Evolutionary conservation across 2,113 vertebrate species (phyloP), one percentile per base, ranked within the genome.

Genomic region (Chamaetylas fuelleborni): DNA sequence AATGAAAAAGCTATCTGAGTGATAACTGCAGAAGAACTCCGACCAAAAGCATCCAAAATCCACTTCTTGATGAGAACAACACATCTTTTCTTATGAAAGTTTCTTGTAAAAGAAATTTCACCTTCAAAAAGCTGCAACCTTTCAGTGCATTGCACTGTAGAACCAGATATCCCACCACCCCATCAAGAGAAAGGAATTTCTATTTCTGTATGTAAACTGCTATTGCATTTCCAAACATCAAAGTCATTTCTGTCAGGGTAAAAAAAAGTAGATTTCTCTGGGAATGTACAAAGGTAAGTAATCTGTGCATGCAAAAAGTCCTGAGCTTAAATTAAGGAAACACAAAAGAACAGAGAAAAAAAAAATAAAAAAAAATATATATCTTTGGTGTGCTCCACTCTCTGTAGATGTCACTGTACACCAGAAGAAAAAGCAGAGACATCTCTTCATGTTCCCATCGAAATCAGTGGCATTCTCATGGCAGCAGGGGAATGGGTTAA

Each of bases 321-420:
- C 15, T 14, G 58, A 56, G 20, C 71, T 71, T 71, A 72, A 82
- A 69, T 19, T 31, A 81, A 71, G 14, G 20, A 53, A 23, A 48
- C 6, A 31, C 38, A 51, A 48, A 70, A 81, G 47, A 93, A 23
- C 0, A 1, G 12, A 11, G 3, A 34, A 48, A 79, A 54, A 53
- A 58, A 76, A 33, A 11, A 54, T 25, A 40, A 9, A 15, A 42
- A 42, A 53, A 25, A 36, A 11, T n/a, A n/a, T n/a, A n/a, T n/a
- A n/a, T 38, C 24, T 57, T 54, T 77, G 29, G 67, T 85, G 31
- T n/a, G 28, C 56, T 81, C n/a, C 28, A 36, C 58, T 85, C 54
- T 94, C 96, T 95, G 89, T 87, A 97, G 96, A 92, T 94, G 97
- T 96, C 95, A 96, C 94, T 97, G 60, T 74, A 25, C 29, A 85